Base-by-base conservation (phyloP, 2,797 vertebrate species). In the Catostomus latipinnis region DNA sequence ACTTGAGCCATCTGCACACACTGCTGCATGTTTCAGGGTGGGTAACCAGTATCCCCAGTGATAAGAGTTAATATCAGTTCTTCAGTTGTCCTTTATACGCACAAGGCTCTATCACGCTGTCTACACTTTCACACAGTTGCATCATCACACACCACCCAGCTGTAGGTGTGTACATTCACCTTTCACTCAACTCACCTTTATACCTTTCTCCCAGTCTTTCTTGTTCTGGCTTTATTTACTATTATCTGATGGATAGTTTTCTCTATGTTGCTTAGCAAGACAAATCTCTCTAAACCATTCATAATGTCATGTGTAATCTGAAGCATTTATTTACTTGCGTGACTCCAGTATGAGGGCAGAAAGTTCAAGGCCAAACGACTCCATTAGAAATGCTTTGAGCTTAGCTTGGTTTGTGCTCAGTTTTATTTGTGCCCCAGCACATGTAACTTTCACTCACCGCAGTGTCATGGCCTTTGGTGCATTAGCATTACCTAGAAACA, bases 111-210 rank as follows among this genome's bases (percentile, higher is more conserved):
- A 77, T 77, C 57, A 16, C 10, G 1, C 49, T 75, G 48, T 65
- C 66, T 76, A 52, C 77, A 60, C 77, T 83, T 83, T 83, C 69
- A 57, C 73, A 79, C 54, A 71, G 49, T 83, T 83, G 14, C 67
- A 56, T 76, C 68, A 74, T 74, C 14, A 60, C 57, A 62, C 18
- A 68, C 34, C 60, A 66, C 58, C 57, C 71, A 62, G 62, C 13
- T 72, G 77, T 66, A 65, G 68, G 77, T 13, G 70, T 80, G 60
- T 72, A 43, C 70, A 34, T 73, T 73, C 70, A 73, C 61, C 77
- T 72, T 79, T 79, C 43, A 79, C 77, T 66, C 61, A 56, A 61
- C n/a, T 80, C 46, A 72, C 77, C 77, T 80, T 80, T 80, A 79
- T 79, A 73, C 53, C 69, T 73, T 58, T n/a, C 45, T 66, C 70